A percentile compares a stretch with the other conserved stretches of the same genome.
Conservation (phyloP, 2,113 vertebrate species). For the Brachyhypopomus gauderio region DNA sequence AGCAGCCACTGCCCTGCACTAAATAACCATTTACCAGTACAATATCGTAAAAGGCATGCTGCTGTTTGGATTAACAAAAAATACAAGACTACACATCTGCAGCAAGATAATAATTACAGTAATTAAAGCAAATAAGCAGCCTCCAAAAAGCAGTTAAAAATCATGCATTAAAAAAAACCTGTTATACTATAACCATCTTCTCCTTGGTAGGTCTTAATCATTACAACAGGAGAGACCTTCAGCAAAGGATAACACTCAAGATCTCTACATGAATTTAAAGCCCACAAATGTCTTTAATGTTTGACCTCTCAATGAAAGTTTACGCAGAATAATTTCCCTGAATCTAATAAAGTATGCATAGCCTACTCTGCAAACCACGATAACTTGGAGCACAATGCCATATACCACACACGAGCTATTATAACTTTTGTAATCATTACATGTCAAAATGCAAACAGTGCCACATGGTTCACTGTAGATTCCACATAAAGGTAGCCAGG, state of each 20-base stretch:
- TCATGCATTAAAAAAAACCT: no score
- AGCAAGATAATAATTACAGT: background rate
- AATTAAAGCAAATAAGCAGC: background rate
- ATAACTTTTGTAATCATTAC: background rate
- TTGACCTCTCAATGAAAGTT: no score
- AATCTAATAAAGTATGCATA: no score
- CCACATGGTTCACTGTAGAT: background rate
- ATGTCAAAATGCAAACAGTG: constrained; percentile 4
- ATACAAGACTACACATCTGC: background rate
- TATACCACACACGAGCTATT: background rate
- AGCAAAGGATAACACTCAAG: background rate
- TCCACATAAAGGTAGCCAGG: background rate
- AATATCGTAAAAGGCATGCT: no score
- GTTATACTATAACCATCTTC: background rate
- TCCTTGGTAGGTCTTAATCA: background rate
- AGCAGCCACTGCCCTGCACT: background rate
- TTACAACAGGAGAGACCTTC: background rate
- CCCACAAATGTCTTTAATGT: background rate
- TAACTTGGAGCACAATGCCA: no score
- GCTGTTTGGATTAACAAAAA: background rate
- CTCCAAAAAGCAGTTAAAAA: background rate
- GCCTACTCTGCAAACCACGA: no score
- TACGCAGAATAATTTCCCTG: no score
- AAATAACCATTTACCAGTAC: background rate
- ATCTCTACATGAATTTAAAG: background rate